These are phyloP conservation scores for Pandemis cinnamomeana DNA, from an alignment of 2,888 invertebrate genomes.

Conservation along the genomic window DNA sequence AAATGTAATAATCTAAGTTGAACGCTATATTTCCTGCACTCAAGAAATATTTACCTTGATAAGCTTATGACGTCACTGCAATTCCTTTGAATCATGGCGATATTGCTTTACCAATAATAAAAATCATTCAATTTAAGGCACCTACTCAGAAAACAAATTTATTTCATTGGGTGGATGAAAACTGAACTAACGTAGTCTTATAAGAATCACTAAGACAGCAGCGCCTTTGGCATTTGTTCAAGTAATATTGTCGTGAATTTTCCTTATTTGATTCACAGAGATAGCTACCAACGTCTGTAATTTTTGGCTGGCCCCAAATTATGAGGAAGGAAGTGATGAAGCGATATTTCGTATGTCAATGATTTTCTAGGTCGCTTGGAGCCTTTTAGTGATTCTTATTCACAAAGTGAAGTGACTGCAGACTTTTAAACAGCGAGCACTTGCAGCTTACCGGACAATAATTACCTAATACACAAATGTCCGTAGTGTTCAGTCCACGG, in stretches of 20 bases:
- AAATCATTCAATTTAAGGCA: neutral
- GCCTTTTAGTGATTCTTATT: too few species aligned
- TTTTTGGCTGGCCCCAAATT: neutral
- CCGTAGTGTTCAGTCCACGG: too few species aligned
- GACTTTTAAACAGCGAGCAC: too few species aligned
- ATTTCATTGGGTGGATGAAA: neutral
- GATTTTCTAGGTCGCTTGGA: neutral
- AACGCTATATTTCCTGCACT: neutral
- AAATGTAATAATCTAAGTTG: neutral
- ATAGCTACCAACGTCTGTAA: too few species aligned
- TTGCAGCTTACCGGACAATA: too few species aligned
- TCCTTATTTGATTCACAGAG: slow-evolving; percentile 1
- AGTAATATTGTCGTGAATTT: neutral
- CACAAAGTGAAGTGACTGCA: too few species aligned
- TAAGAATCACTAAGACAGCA: neutral
- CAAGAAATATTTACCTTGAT: neutral
- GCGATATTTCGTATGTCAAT: neutral
- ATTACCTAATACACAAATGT: too few species aligned
- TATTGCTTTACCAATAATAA: neutral
- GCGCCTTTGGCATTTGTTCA: neutral
- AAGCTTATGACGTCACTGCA: neutral
- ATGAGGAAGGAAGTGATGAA: neutral
- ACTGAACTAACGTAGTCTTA: neutral
- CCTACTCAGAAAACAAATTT: neutral
- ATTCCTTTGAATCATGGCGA: neutral